phyloP scores from a whole-genome alignment of 35 echinoderm and acorn worm genomes.

The Diadema setosum region DNA sequence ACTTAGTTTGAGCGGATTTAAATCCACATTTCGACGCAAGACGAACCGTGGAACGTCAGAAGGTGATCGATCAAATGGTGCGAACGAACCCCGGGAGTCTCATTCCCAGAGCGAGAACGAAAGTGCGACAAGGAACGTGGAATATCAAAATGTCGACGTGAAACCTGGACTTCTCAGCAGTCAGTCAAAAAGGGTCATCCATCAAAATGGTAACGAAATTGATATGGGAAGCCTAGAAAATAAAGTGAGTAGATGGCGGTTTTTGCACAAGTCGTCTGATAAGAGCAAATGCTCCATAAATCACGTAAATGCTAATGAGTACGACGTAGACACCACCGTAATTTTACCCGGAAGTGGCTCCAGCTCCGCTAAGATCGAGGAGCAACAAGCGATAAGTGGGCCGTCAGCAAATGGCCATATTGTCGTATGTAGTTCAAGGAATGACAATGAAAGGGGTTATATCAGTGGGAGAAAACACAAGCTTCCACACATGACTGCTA shows the following conservation, averaged over 20 bases:
- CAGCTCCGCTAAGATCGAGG: neutral
- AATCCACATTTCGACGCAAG: constrained; percentile 40
- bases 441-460: neutral
- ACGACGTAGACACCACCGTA: neutral
- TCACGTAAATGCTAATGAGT: neutral
- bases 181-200: neutral
- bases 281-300: neutral
- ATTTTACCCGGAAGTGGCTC: constrained; percentile 8
- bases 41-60: neutral
- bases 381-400: neutral
- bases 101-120: neutral
- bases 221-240: neutral
- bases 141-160: neutral
- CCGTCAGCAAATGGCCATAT: neutral
- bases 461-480: neutral
- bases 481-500: neutral
- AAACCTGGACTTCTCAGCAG: neutral
- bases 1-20: constrained; percentile 31
- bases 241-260: neutral
- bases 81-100: neutral
- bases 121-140: neutral
- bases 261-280: neutral
- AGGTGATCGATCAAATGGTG: neutral
- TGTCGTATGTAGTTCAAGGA: neutral
- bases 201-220: neutral